Base-by-base conservation (phyloP, 2,113 vertebrate genomes). In the Anseranas semipalmata region DNA sequence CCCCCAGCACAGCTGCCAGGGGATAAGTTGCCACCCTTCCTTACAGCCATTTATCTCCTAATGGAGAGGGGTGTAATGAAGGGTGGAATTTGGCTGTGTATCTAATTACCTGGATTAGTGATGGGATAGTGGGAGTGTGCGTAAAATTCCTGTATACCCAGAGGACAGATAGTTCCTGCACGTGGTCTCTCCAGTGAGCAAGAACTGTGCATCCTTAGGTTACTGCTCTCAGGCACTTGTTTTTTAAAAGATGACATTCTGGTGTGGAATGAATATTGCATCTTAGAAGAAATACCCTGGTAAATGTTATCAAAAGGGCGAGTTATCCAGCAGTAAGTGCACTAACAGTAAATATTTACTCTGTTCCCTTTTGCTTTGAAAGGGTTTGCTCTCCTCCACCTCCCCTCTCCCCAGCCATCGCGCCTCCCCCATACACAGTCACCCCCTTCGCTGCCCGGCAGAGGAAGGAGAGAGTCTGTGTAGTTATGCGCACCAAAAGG, bases 91-190 rank as follows among this genome's bases (percentile, higher is more conserved):
- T 78, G 66, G 58, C 76, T 83, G 62, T 39, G 77, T 39, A 32
- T 39, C 11, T 68, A 93, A 91, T 91, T 82, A 95, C 89, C 94
- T 94, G 91, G 52, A 76, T 94, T 95, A 91, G 71, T 6, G n/a
- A 65, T n/a, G 74, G 58, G 48, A 45, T 50, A n/a, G n/a, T 41
- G 67, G 58, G 5, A 76, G 41, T 2, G 25, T 45, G 41, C 0
- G 3, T 45, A 43, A 58, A 86, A 89, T 76, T 82, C 62, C 53
- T 89, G 32, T 24, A 27, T 22, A 35, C n/a, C n/a, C 77, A 89
- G 70, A 82, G 80, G 74, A 82, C 89, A 79, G 41, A 25, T 1
- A 5, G 81, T 45, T 89, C 80, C 80, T 91, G 77, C 87, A 62
- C 67, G 85, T 0, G 2, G n/a, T 39, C n/a, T 68, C 65, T 78